Base-by-base conservation (phyloP, 2,113 vertebrate species). In the Ammospiza nelsoni region DNA sequence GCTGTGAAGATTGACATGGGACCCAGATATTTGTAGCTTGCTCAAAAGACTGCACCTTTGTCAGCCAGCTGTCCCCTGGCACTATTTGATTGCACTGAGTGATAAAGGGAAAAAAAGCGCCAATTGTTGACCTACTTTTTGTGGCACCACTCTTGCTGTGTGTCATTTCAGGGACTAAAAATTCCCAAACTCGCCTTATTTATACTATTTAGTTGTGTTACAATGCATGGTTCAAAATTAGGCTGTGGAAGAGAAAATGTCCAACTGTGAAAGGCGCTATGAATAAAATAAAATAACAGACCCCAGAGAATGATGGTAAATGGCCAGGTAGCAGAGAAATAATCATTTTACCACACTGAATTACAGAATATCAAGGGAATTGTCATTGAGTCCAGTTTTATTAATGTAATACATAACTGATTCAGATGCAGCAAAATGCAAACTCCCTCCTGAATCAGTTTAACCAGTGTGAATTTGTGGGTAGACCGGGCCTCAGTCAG, bases 381-480 rank as follows among this genome's bases (percentile, higher is more conserved):
- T 94, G 73, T 86, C 66, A 54, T 3, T 72, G 61, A 95, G 88
- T 96, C 92, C 73, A 49, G 73, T 93, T 93, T 94, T 92, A 96
- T 90, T 96, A 95, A 86, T 52, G 57, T 75, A 95, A 81, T 81
- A 91, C 79, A 29, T 92, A 92, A 81, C 72, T 68, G 79, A 75
- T 85, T 71, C 65, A 71, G 75, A 93, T 61, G 52, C 35, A 9
- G 92, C 22, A 84, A 77, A 91, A 95, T 2, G 24, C 16, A 66
- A 78, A 52, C 61, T 92, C 94, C 92, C 93, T 84, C n/a, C 65
- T 75, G 92, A 95, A 92, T 96, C 77, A 54, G 58, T 80, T 85
- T 83, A 95, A 94, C 61, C 76, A 84, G 25, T 58, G 44, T 69
- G 76, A 95, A 87, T 96, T 77, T 94, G 85, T 90, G 73, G 76